phyloP scores from a whole-genome alignment of 1,140 invertebrate species.

The Spodoptera frugiperda region DNA sequence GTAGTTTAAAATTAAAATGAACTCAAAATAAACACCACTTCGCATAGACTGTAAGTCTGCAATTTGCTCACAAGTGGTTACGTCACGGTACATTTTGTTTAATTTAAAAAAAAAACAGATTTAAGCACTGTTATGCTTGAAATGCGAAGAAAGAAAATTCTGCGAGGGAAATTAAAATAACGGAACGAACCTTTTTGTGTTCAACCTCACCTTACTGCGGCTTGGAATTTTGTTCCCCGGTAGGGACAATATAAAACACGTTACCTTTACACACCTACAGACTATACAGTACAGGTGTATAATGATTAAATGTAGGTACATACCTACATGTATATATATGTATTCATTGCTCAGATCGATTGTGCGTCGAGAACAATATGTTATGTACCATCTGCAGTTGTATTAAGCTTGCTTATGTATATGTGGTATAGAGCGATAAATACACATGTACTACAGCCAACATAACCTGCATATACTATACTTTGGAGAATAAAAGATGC shows the following conservation, averaged over 20 bases:
- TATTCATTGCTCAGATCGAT: too few species aligned
- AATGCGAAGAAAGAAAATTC: slow-evolving; percentile 40
- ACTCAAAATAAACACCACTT: not conserved
- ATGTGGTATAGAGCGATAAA: too few species aligned
- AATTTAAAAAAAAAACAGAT: slow-evolving; percentile 15
- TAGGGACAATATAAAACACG: not conserved
- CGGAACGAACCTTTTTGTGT: slow-evolving; percentile 33
- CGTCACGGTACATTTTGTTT: not conserved
- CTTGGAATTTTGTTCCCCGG: slow-evolving; percentile 13
- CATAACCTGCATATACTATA: too few species aligned
- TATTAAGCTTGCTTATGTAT: too few species aligned
- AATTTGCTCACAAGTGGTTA: slow-evolving; percentile 27
- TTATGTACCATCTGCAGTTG: too few species aligned
- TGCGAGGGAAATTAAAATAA: slow-evolving; percentile 43
- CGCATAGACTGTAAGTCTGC: not conserved
- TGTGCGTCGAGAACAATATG: too few species aligned
- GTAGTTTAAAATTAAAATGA: slow-evolving; percentile 16
- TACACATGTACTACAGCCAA: too few species aligned
- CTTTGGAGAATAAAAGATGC: too few species aligned
- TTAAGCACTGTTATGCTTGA: slow-evolving; percentile 27
- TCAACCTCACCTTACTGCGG: not conserved
- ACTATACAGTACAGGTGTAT: too few species aligned
- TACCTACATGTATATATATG: too few species aligned
- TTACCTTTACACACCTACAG: not conserved
- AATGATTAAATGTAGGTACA: too few species aligned